Evolutionary conservation across 1,140 invertebrate species (phyloP), one percentile per base, ranked within the genome.

Genomic region (Sminthurides bifidus): DNA sequence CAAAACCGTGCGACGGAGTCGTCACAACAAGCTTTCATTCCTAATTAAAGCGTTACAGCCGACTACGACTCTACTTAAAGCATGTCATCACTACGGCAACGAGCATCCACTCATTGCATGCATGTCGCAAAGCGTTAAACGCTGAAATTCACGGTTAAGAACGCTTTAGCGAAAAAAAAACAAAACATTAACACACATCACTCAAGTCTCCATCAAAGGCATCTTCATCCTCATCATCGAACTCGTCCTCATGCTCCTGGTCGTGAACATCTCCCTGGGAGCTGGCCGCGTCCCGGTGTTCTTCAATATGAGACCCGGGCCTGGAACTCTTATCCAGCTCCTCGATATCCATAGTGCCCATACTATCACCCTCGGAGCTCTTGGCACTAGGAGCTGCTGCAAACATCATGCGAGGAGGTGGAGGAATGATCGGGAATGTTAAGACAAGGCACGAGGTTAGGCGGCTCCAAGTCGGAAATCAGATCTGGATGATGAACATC

Each of bases 401-500:
- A 49, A 14, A 33, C 17, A 17, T 49, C 46, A 30, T 49, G 46
- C 4, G 29, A 49, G 17, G 15, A 17, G 21, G 3, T 29, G 44
- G 44, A 49, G 29, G 46, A 49, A 49, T n/a, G 10, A 12, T 17
- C 6, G 46, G 46, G 3, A 31, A 31, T 29, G 10, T 21, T 12
- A 27, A 46, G 10, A 27, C 10, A 21, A 27, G 14, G 3, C 23
- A 46, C 30, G 44, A 29, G 10, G 44, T 23, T 8, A n/a, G 44
- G 24, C 6, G 21, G 10, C n/a, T 21, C 6, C 43, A 41, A 8
- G n/a, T 21, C 46, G 24, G 46, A 49, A 26, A 49, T 29, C 5
- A 49, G 29, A 33, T 49, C 30, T 10, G 46, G 46, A 21, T 49
- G 46, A 33, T n/a, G n/a, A n/a, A n/a, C n/a, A n/a, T n/a, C n/a